Base-by-base conservation (phyloP, 1,140 invertebrate species). In the Drosophila kanapiae region DNA sequence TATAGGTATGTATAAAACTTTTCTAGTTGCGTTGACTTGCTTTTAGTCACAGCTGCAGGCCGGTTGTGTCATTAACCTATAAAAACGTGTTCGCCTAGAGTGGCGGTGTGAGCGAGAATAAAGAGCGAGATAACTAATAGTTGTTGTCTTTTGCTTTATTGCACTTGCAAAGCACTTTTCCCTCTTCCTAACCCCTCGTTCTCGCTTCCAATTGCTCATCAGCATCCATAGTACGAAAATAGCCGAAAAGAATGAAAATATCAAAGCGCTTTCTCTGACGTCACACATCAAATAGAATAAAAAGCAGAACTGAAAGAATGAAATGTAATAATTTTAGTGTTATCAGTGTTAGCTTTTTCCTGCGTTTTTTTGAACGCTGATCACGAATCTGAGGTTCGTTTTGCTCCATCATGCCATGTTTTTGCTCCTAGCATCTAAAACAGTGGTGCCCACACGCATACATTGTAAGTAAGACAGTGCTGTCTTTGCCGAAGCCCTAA, bases 51-150 rank as follows among this genome's bases (percentile, higher is more conserved):
- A 78, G 38, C 62, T 75, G 75, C 78, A 63, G 54, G 48, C 69
- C 54, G 37, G 72, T 80, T 88, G 82, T 88, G 85, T 88, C 85
- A 88, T 90, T 88, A 88, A 88, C 86, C 85, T 85, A 88, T 83
- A 83, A 87, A 83, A 87, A 87, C 76, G 83, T 87, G 83, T 83
- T 83, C 79, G 70, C 64, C 37, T 38, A 75, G 48, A 67, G 35
- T 31, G 37, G 29, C 37, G 40, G 43, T 48, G 64, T 6, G 33
- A 58, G 35, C 33, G 40, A 47, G 68, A 69, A 57, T 10, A 43
- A 13, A 40, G 23, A 56, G 49, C 11, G 31, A 33, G 59, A 69
- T 69, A 63, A 64, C 72, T 71, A 71, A 71, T 43, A 57, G 51
- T 65, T 56, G 60, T 63, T 60, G 43, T 57, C n/a, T 29, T 58